Evolutionary conservation across 2,113 vertebrate species (phyloP).

Genomic region (Mirza zaza): DNA sequence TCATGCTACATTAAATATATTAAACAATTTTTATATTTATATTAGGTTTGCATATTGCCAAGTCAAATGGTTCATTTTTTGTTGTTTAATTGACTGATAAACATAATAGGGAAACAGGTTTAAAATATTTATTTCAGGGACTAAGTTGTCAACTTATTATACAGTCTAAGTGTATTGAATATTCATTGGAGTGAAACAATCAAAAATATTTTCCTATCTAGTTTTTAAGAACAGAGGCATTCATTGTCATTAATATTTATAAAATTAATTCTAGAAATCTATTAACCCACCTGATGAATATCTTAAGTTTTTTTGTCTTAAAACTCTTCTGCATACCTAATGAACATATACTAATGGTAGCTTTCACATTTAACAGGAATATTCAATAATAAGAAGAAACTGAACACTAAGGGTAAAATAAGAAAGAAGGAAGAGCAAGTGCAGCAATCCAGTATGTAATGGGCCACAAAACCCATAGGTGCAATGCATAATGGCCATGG

Average conservation of each 20-base stretch:
- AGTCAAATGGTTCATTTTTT: background rate
- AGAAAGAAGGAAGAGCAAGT: slow-evolving; percentile 54
- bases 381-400: slow-evolving; percentile 78
- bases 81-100: background rate
- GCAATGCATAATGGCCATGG: slow-evolving; percentile 61
- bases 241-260: background rate
- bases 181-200: background rate
- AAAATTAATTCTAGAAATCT: slow-evolving; percentile 13
- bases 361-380: slow-evolving; percentile 57
- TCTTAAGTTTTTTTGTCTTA: background rate
- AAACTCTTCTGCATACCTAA: background rate
- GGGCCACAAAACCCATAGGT: slow-evolving; percentile 74
- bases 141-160: background rate
- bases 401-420: slow-evolving; percentile 33
- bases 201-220: background rate
- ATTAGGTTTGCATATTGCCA: background rate
- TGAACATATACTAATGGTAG: background rate
- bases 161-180: background rate
- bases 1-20: background rate
- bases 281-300: background rate
- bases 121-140: background rate
- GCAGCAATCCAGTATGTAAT: slow-evolving; percentile 54
- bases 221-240: background rate
- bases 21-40: background rate
- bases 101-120: background rate